Percentiles rank a stretch among this genome's conserved stretches.
Evolutionary conservation across 2,113 vertebrate genomes (phyloP).

Genomic region (Conger conger): DNA sequence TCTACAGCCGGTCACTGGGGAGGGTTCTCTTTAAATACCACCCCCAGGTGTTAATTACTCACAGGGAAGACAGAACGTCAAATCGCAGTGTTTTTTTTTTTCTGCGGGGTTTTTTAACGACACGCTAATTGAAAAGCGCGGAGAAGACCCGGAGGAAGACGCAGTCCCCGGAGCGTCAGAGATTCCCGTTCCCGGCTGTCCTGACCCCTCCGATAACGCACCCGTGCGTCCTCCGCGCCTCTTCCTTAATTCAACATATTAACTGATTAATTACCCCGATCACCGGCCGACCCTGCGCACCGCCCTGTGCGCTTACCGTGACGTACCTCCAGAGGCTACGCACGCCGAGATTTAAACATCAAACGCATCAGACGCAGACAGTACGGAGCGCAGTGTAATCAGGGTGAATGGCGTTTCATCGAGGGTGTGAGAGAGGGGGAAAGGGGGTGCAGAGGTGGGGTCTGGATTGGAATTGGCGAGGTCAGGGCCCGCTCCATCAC

Average conservation of each 20-base stretch:
- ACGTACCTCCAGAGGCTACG: neutral
- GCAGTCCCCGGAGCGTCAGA: neutral
- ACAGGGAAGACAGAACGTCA: neutral
- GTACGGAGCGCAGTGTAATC: neutral
- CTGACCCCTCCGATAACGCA: neutral
- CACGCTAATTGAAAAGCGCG: neutral
- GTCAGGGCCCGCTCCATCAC: too few relatives aligned
- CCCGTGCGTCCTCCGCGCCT: neutral
- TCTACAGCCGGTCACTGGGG: neutral
- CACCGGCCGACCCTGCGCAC: neutral
- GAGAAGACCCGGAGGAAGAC: neutral
- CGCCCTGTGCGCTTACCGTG: neutral
- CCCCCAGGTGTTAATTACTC: conserved; percentile 26
- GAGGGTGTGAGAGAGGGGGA: neutral
- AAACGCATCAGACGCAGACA: neutral
- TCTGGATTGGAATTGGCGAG: too few relatives aligned
- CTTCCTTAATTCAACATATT: neutral
- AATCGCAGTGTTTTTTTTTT: neutral
- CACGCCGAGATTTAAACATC: neutral
- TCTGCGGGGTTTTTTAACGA: neutral
- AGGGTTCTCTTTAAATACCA: conserved; percentile 12
- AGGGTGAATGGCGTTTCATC: neutral
- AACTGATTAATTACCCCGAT: neutral
- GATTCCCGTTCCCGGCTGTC: conserved; percentile 7
- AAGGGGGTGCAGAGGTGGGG: neutral